A percentile compares a stretch with the other conserved stretches of the same genome.
phyloP scores from a whole-genome alignment of 92 coral and sea anemone genomes.

The Siderastrea siderea region DNA sequence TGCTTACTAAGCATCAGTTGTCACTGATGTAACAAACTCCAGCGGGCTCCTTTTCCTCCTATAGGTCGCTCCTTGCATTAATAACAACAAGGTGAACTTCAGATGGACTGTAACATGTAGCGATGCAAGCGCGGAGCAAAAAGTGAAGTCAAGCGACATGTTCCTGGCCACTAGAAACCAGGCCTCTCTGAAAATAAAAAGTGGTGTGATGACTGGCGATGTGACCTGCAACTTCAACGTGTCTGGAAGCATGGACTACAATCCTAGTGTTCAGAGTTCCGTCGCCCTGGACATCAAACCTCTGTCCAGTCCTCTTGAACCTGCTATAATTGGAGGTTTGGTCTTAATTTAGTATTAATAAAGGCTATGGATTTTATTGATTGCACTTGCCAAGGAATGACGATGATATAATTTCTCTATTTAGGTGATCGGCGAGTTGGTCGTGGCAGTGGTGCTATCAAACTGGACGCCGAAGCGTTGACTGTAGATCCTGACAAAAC shows the following conservation, averaged over 20 bases:
- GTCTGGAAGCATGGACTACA: slow-evolving; percentile 52
- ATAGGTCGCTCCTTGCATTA: slow-evolving; percentile 61
- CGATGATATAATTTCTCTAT: too few species aligned
- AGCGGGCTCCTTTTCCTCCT: background rate
- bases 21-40: background rate
- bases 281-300: slow-evolving; percentile 36
- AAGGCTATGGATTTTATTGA: too few species aligned
- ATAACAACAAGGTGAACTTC: slow-evolving; percentile 30
- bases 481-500: slow-evolving; percentile 16
- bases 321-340: slow-evolving; percentile 65
- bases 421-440: slow-evolving; percentile 22
- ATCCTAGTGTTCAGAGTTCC: slow-evolving; percentile 24
- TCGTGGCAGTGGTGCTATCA: background rate
- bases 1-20: too few species aligned
- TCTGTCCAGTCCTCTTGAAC: slow-evolving; percentile 43
- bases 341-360: background rate
- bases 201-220: slow-evolving; percentile 42
- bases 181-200: slow-evolving; percentile 35
- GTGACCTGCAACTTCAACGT: slow-evolving; percentile 37
- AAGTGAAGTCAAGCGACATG: slow-evolving; percentile 32
- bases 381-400: too few species aligned
- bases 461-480: background rate
- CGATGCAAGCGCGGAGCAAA: slow-evolving; percentile 44
- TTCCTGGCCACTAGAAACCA: slow-evolving; percentile 41
- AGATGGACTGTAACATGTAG: slow-evolving; percentile 45